Evolutionary conservation across 2,113 vertebrate species (phyloP), one percentile per base, ranked within the genome.

Genomic region (Phylloscopus whistleri): DNA sequence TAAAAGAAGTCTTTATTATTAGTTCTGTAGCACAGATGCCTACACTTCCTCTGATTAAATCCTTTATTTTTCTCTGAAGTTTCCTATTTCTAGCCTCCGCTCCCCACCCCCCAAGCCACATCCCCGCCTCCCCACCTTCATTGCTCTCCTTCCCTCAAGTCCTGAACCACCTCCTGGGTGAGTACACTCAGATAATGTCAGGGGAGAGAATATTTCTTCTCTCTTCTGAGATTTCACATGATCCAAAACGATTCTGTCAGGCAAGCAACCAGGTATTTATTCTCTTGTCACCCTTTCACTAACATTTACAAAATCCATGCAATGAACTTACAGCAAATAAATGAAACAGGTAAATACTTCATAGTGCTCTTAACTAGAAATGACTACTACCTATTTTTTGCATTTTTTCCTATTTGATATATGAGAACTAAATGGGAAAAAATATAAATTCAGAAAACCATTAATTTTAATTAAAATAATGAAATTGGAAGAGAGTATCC

Each of bases 91-190:
- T 7, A 78, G 3, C 3, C 6, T 6, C 13, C 14, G 13, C 41
- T 41, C 2, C 22, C 15, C 14, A 3, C 5, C 9, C 6, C 28
- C 6, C 10, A 5, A 19, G 59, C 21, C 46, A 41, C 10, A 31
- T 39, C 30, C 6, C 26, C 1, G 0, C 33, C 12, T 37, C 16
- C 22, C 5, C 18, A 24, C 12, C 6, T 17, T 59, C 2, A 0
- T 28, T 67, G 3, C 9, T 66, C 10, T 53, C 14, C 23, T 79
- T 16, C 6, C 17, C 26, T 90, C 48, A 67, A 53, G 52, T 74
- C n/a, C 22, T 67, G 19, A 94, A 51, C 8, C 19, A 73, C 6
- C 11, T 70, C 7, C 26, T 62, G 46, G 13, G 15, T 59, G 2
- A 83, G 7, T 16, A 79, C 0, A 1, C 9, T 27, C 51, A 53